Evolutionary conservation across 2,888 invertebrate species (phyloP).

Genomic region (Pollenia griseotomentosa): DNA sequence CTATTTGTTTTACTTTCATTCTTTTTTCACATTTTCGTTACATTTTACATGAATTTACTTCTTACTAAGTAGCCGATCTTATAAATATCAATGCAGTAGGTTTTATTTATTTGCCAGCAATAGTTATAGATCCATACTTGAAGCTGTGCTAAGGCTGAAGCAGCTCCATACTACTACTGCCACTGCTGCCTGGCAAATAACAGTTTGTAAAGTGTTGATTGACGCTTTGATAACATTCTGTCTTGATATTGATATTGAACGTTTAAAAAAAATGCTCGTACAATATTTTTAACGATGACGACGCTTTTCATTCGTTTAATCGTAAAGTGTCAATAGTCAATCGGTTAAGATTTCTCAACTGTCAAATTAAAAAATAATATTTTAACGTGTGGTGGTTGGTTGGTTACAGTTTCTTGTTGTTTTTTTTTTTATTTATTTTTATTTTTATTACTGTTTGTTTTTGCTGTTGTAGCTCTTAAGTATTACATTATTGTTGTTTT

Average conservation of each 20-base stretch:
- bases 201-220: slow-evolving; percentile 73
- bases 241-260: slow-evolving; percentile 71
- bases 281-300: slow-evolving; percentile 72
- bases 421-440: not conserved
- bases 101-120: slow-evolving; percentile 44
- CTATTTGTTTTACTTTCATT: not conserved
- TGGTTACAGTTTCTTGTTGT: slow-evolving; percentile 23
- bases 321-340: slow-evolving; percentile 74
- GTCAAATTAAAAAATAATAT: slow-evolving; percentile 74
- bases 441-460: not conserved
- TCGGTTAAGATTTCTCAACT: slow-evolving; percentile 73
- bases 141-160: not conserved
- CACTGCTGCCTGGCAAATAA: slow-evolving; percentile 39
- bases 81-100: slow-evolving; percentile 55
- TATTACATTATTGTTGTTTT: slow-evolving; percentile 11
- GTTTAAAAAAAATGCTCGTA: slow-evolving; percentile 28
- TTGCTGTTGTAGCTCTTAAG: not conserved
- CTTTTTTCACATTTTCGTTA: not conserved
- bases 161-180: slow-evolving; percentile 16
- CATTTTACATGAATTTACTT: slow-evolving; percentile 31
- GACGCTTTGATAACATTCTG: slow-evolving; percentile 73
- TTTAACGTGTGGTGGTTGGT: slow-evolving; percentile 63
- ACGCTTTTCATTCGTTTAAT: slow-evolving; percentile 72
- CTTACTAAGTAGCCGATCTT: slow-evolving; percentile 24
- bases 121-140: not conserved